Evolutionary conservation across 2,888 invertebrate species (phyloP).

Genomic region (Crossocerus cetratus): DNA sequence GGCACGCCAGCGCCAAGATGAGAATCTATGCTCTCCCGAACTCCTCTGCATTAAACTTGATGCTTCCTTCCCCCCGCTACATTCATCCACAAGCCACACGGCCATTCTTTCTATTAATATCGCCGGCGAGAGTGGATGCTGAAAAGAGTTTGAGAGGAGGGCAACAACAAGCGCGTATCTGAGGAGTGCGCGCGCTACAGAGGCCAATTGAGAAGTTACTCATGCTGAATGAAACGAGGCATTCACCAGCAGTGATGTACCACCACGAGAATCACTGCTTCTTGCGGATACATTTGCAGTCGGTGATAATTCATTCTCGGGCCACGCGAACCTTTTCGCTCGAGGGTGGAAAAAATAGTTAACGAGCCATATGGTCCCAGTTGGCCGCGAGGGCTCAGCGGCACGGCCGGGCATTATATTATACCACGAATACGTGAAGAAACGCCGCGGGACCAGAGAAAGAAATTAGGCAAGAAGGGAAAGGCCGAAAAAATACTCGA

Average conservation of each 20-base stretch:
- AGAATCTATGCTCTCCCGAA: constrained; percentile 39
- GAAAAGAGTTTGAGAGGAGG: no score
- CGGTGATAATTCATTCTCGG: constrained; percentile 46
- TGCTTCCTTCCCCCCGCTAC: background rate
- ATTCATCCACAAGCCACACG: no score
- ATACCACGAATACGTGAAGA: background rate
- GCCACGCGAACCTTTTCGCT: background rate
- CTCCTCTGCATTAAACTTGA: constrained; percentile 1
- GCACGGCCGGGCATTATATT: constrained; percentile 20
- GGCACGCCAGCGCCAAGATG: constrained; percentile 19
- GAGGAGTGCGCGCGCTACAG: no score
- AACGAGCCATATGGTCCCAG: constrained; percentile 28
- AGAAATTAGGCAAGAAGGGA: constrained; percentile 21
- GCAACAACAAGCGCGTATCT: no score
- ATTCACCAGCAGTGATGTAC: no score
- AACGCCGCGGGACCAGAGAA: background rate
- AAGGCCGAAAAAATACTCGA: constrained; percentile 30
- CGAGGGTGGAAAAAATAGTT: constrained; percentile 23
- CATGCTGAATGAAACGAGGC: no score
- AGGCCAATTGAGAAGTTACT: no score
- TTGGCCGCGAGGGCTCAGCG: constrained; percentile 2
- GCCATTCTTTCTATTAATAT: no score
- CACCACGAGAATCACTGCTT: constrained; percentile 30
- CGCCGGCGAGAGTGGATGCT: no score
- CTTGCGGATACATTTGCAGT: constrained; percentile 20